Percentiles rank a stretch among this genome's conserved stretches.
Evolutionary conservation across 1,140 invertebrate genomes (phyloP).

Genomic region (Drosophila fuyamai): DNA sequence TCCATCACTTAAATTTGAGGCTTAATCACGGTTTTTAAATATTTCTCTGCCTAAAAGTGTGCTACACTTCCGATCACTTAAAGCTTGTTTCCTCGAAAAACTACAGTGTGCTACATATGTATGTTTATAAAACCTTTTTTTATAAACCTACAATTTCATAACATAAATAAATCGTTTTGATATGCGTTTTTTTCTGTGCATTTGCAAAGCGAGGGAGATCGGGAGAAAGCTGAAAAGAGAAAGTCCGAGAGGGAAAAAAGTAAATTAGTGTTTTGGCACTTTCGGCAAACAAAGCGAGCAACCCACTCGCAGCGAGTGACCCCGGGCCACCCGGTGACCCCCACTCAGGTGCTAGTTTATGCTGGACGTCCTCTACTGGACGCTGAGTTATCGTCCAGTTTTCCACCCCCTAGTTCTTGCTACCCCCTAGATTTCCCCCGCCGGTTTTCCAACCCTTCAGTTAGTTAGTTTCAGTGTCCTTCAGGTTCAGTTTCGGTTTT

Average conservation of each 20-base stretch:
- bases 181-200: slow-evolving; percentile 3
- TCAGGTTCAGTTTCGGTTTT: slow-evolving; percentile 43
- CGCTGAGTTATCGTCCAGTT: slow-evolving; percentile 65
- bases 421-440: slow-evolving; percentile 1
- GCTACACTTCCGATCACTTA: background rate
- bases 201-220: background rate
- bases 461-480: slow-evolving; percentile 80
- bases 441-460: slow-evolving; percentile 36
- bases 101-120: no score
- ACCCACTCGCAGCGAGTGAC: slow-evolving; percentile 17
- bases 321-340: slow-evolving; percentile 45
- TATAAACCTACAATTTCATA: background rate
- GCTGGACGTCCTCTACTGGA: slow-evolving; percentile 47
- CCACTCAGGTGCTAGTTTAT: slow-evolving; percentile 75
- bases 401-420: background rate
- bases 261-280: slow-evolving; percentile 84
- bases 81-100: no score
- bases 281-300: slow-evolving; percentile 75
- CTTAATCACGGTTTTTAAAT: no score
- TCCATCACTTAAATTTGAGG: no score
- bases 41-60: background rate
- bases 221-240: slow-evolving; percentile 28
- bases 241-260: slow-evolving; percentile 55
- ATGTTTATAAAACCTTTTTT: no score
- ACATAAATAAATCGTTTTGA: background rate